Base-by-base conservation (phyloP, 30 jellyfish, hydroid and myxozoan species). In the Turritopsis dohrnii region DNA sequence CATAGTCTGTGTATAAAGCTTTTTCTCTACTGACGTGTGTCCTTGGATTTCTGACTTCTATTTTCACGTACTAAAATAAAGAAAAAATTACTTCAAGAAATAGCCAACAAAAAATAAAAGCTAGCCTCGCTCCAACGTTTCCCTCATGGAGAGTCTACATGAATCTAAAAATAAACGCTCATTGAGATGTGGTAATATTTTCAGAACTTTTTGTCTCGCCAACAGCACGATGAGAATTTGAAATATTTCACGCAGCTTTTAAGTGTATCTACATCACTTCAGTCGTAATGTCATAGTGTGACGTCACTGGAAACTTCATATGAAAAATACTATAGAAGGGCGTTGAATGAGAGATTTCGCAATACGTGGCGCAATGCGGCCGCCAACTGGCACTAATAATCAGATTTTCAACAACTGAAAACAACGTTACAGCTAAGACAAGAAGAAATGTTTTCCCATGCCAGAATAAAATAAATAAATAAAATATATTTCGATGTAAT, bases 1-100 rank as follows among this genome's bases (percentile, higher is more conserved):
- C 99, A 81, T 94, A 94, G 92, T 94, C 99, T 7, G 99, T 94
- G 90, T 94, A 94, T 85, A 94, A 81, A 1, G 99, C 99, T 71
- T 85, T 94, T 69, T 89, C 96, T 71, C 96, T 80, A 85, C 96
- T 94, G 54, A 94, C 86, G 87, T 94, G 99, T 16, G 99, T 94
- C 87, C 99, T 80, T 52, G 99, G 99, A 73, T 94, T 92, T 66
- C 96, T 87, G 4, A 92, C 98, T 31, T 88, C 96, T 26, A 92
- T 88, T 71, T 71, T 85, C 29, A 92, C 80, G 52, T 60, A 87
- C 83, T 90, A 54, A 95, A 84, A 87, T 5, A 80, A 81, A 76
- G 25, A 71, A 28, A 77, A 7, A 23, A 69, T 0, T n/a, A 25
- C 23, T 52, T 19, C 29, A 74, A 16, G 18, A 54, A 54, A 19